Evolutionary conservation across 1,140 invertebrate species (phyloP), one percentile per base, ranked within the genome.

Genomic region (Augochlora pura): DNA sequence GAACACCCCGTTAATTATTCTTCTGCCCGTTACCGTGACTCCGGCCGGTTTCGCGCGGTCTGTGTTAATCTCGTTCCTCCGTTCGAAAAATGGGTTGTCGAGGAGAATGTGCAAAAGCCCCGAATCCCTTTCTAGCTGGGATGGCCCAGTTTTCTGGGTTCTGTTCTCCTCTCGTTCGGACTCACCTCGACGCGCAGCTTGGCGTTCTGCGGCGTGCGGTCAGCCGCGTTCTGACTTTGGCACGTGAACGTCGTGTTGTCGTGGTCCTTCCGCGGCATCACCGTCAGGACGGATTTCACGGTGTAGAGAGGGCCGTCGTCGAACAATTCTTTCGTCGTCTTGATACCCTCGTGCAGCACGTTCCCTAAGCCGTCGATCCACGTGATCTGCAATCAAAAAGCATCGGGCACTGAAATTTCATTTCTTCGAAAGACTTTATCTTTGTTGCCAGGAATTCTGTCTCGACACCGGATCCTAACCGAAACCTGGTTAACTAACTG

Each of bases 221-320:
- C 96, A 10, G 97, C 97, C 0, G 96, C 96, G 88, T 98, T 98
- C 91, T 97, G 97, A 66, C 97, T 97, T 92, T 97, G 97, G 92
- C 98, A 99, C 25, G 97, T 97, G 86, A 98, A 96, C 23, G 96
- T 97, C 81, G 97, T 97, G 87, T 98, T 98, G 92, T 98, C 96
- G 91, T 98, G 96, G 38, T 96, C 94, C 92, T 97, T 97, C 78
- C 95, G 96, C 6, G 98, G 97, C 68, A 96, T 96, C 85, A 99
- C 93, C 89, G 95, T 96, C 72, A 98, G 92, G n/a, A 97, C 95
- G 63, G 97, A 97, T 87, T 95, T 96, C 21, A 97, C 97, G 18
- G 96, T 97, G 88, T 95, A 96, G 78, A 97, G 93, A 78, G 97
- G 95, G 1, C 96, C 96, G 88, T 97, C 97, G 10, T 95, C 93